Evolutionary conservation across 2,888 invertebrate genomes (phyloP).

Genomic region (Himalopsyche tibetana): DNA sequence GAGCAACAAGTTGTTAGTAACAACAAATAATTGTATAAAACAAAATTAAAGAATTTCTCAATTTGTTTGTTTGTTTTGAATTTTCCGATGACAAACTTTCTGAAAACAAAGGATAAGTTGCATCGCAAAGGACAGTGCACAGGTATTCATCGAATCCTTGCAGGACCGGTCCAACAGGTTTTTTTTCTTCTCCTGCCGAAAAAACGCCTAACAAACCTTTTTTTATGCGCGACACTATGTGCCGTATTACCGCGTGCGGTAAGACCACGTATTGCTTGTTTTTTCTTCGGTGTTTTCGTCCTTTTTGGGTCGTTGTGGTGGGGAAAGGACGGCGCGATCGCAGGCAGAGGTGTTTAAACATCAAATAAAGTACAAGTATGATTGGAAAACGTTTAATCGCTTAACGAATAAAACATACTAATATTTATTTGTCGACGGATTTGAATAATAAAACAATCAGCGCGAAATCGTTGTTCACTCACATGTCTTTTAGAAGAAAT

Average conservation of each 20-base stretch:
- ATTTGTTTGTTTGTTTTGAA: background rate
- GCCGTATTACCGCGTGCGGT: slow-evolving; percentile 24
- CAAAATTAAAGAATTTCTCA: too few relatives aligned
- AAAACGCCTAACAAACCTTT: slow-evolving; percentile 44
- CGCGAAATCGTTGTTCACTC: too few relatives aligned
- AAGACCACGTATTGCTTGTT: slow-evolving; percentile 39
- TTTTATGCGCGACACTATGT: slow-evolving; percentile 46
- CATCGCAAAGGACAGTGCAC: slow-evolving; percentile 30
- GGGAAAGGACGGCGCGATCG: background rate
- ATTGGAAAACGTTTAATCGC: background rate
- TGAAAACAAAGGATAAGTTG: background rate
- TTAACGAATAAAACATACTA: too few relatives aligned
- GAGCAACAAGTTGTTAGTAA: too few relatives aligned
- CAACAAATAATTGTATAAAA: too few relatives aligned
- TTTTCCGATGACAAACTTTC: slow-evolving; percentile 2
- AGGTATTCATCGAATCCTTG: slow-evolving; percentile 26
- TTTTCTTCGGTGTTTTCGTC: slow-evolving; percentile 44
- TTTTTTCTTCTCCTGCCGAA: slow-evolving; percentile 62
- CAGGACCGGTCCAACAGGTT: slow-evolving; percentile 62
- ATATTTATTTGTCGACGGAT: too few relatives aligned
- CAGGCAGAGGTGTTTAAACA: slow-evolving; percentile 13
- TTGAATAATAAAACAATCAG: too few relatives aligned
- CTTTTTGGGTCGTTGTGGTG: background rate
- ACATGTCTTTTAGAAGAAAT: too few relatives aligned
- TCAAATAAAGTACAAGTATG: background rate